Evolutionary conservation across 64 coral and sea anemone genomes (phyloP).

Genomic region (Anthopleura sola): DNA sequence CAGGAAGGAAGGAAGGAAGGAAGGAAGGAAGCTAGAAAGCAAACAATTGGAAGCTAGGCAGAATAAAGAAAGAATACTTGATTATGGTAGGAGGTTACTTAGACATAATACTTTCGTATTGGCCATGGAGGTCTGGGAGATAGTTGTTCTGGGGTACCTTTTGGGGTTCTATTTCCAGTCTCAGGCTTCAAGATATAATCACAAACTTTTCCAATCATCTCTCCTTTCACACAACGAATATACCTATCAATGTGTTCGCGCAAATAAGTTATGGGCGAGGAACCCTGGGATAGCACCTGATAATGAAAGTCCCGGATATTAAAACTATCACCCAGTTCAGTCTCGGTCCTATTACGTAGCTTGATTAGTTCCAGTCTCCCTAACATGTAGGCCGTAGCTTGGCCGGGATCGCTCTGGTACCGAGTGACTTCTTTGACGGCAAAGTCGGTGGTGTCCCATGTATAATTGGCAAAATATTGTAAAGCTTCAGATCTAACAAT

Average conservation of each 20-base stretch:
- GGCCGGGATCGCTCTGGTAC: neutral
- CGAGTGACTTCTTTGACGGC: too few species aligned
- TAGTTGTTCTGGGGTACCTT: too few species aligned
- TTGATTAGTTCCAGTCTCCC: slow-evolving; percentile 74
- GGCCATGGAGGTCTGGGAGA: too few species aligned
- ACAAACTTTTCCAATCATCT: slow-evolving; percentile 45
- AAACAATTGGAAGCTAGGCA: too few species aligned
- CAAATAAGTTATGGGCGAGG: slow-evolving; percentile 58
- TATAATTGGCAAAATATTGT: slow-evolving; percentile 33
- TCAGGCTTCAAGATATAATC: slow-evolving; percentile 26
- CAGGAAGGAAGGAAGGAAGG: too few species aligned
- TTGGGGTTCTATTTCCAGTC: too few species aligned
- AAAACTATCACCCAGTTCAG: slow-evolving; percentile 36
- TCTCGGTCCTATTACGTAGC: slow-evolving; percentile 55
- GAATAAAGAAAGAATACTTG: too few species aligned
- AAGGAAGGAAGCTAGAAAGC: neutral
- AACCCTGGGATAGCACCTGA: slow-evolving; percentile 77
- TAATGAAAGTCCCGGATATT: slow-evolving; percentile 73
- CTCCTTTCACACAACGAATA: slow-evolving; percentile 37
- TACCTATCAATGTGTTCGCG: slow-evolving; percentile 68
- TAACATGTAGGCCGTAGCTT: slow-evolving; percentile 85
- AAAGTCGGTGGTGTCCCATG: slow-evolving; percentile 41
- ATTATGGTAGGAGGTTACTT: too few species aligned
- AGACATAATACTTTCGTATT: too few species aligned
- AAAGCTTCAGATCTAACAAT: slow-evolving; percentile 40